These are phyloP conservation scores for Pseudomyrmex concolor DNA, from an alignment of 1,140 invertebrate species.

Conservation along the genomic window DNA sequence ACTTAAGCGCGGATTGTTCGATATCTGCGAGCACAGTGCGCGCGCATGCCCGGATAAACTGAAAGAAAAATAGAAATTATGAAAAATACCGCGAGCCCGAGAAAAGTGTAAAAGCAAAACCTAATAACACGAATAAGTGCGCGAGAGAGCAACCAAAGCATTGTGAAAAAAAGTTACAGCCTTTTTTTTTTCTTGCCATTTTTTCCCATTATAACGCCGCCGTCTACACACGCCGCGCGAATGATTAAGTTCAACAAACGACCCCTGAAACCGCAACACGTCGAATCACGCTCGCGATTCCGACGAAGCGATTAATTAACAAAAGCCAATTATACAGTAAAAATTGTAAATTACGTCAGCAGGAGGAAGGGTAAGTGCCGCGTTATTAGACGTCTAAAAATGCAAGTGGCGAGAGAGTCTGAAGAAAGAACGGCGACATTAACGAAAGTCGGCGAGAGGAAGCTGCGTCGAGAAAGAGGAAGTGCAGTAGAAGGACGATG, in stretches of 20 bases:
- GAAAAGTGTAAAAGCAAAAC: no score
- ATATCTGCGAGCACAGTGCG: background rate
- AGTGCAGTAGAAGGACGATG: background rate
- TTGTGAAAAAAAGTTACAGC: background rate
- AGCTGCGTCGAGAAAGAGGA: background rate
- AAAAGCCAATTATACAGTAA: constrained; percentile 52
- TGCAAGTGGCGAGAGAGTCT: constrained; percentile 18
- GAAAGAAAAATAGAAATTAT: background rate
- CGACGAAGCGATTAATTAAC: constrained; percentile 52
- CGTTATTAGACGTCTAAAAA: constrained; percentile 52
- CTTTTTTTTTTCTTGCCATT: background rate
- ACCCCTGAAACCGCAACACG: background rate
- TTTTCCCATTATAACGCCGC: background rate
- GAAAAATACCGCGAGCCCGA: background rate
- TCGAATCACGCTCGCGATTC: constrained; percentile 14
- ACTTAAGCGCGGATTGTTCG: background rate
- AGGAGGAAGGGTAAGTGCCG: background rate
- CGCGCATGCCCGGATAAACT: background rate
- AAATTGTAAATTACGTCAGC: constrained; percentile 56
- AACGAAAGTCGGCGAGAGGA: constrained; percentile 24
- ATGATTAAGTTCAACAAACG: constrained; percentile 35
- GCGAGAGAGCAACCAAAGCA: background rate
- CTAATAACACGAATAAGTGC: background rate
- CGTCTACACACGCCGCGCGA: background rate
- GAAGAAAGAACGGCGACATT: constrained; percentile 45